Conservation (phyloP, 2,888 invertebrate species). For the Agriopis marginaria region DNA sequence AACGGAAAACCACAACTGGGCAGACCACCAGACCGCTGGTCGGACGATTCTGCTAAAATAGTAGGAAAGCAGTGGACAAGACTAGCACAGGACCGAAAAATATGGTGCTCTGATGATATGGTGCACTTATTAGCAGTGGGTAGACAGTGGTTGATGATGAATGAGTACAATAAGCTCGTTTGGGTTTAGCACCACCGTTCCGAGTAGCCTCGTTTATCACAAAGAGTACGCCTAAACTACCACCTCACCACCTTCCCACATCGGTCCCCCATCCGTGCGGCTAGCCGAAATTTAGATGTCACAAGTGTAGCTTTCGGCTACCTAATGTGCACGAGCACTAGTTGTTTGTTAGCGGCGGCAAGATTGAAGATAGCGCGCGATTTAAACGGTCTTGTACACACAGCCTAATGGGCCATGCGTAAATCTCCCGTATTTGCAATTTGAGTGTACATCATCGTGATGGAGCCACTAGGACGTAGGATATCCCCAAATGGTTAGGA, state of each 20-base stretch:
- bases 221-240: background rate
- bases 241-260: slow-evolving; percentile 39
- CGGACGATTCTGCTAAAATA: no score
- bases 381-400: slow-evolving; percentile 71
- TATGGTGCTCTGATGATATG: no score
- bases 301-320: slow-evolving; percentile 81
- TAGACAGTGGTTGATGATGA: no score
- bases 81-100: no score
- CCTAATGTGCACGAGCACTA: slow-evolving; percentile 69
- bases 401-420: slow-evolving; percentile 53
- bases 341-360: slow-evolving; percentile 79
- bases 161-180: no score
- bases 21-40: no score
- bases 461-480: slow-evolving; percentile 22
- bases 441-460: slow-evolving; percentile 49
- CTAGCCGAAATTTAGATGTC: slow-evolving; percentile 85
- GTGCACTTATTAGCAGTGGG: no score
- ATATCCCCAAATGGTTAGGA: slow-evolving; percentile 25
- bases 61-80: no score
- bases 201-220: background rate
- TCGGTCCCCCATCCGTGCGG: slow-evolving; percentile 62
- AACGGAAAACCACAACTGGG: no score
- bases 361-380: slow-evolving; percentile 81
- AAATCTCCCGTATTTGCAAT: slow-evolving; percentile 48
- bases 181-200: background rate